Base-by-base conservation (phyloP, 2,888 invertebrate genomes). In the Dascillus cervinus region DNA sequence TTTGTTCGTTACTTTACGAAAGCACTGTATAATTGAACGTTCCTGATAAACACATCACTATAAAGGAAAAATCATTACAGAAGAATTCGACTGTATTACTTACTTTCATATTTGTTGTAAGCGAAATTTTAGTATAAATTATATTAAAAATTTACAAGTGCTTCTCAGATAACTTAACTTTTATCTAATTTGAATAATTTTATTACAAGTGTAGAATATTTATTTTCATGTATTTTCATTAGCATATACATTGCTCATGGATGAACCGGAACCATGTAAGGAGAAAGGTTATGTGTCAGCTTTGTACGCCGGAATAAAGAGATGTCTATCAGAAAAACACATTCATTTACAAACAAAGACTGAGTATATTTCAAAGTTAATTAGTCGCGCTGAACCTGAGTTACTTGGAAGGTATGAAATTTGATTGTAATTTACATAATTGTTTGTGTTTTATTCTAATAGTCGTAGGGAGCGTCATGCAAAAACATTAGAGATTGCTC, bases 401-500 rank as follows among this genome's bases (percentile, higher is more conserved):
- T 70, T 92, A 25, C 77, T 88, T 44, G 92, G 89, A 62, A 79
- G 78, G 82, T 81, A 64, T 43, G 44, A 39, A n/a, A 11, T 3
- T n/a, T n/a, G n/a, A 2, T 11, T 8, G 6, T 23, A 11, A 3
- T 5, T 3, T n/a, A 11, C 22, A 6, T 5, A 22, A 8, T 10
- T n/a, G 9, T 22, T 6, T 22, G 4, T 22, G 9, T 22, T 4
- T 9, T 5, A 22, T 22, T 22, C 12, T 37, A 26, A 25, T 14
- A 82, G 84, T 57, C 79, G 85, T 47, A 74, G 92, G 39, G 94
- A 94, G 63, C 75, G 94, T 33, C 94, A 95, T 62, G 94, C 94
- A 4, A 94, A 94, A 67, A 94, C 94, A n/a, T 67, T 95, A 50
- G 94, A 94, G 70, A 90, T 92, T 44, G 94, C 94, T 49, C 94